phyloP scores from a whole-genome alignment of 2,797 vertebrate genomes.

The Limosa lapponica region DNA sequence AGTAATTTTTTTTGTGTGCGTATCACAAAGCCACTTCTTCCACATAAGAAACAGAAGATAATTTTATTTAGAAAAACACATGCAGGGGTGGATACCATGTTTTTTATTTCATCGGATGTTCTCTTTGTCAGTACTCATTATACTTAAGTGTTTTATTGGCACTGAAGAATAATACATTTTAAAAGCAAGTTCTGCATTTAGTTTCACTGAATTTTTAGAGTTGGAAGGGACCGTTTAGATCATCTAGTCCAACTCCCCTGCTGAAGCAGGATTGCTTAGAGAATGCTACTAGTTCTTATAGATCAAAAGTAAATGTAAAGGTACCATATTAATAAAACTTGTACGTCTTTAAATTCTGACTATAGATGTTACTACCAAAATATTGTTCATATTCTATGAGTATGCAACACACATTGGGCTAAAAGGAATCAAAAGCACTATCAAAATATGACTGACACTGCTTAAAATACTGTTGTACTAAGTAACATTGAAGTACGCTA shows the following conservation, averaged over 20 bases:
- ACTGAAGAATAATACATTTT: not conserved
- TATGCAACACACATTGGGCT: not conserved
- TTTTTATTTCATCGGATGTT: not conserved
- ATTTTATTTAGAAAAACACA: conserved; percentile 6
- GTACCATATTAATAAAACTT: not conserved
- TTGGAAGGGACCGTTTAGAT: too few species aligned
- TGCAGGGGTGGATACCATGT: not conserved
- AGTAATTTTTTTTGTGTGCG: not conserved
- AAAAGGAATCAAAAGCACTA: not conserved
- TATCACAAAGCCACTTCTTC: conserved; percentile 42
- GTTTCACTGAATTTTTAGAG: too few species aligned
- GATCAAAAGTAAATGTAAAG: not conserved
- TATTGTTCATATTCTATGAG: not conserved
- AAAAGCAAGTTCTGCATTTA: not conserved
- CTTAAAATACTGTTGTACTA: not conserved
- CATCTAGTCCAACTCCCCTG: too few species aligned
- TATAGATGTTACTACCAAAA: not conserved
- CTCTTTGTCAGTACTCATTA: not conserved
- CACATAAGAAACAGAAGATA: not conserved
- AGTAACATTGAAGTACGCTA: not conserved
- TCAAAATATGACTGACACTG: not conserved
- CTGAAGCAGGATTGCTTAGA: too few species aligned
- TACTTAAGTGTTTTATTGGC: not conserved
- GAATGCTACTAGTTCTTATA: too few species aligned
- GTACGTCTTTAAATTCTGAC: not conserved